phyloP scores from a whole-genome alignment of 2,797 vertebrate species.

The Gymnothorax reevesii region DNA sequence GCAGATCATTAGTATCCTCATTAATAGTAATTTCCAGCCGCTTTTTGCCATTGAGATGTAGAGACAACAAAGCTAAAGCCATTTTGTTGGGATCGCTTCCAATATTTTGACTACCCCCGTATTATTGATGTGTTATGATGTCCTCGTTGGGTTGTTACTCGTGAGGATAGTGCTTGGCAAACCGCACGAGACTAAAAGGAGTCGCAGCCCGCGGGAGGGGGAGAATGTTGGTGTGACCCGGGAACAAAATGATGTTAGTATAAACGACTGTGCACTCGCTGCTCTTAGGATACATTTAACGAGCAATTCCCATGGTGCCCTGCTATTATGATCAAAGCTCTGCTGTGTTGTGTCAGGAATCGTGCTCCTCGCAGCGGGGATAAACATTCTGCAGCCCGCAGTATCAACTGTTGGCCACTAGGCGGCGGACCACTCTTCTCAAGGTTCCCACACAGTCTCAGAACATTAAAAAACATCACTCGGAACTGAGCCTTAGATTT shows the following conservation, averaged over 20 bases:
- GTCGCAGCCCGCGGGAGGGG: not conserved
- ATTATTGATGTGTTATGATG: not conserved
- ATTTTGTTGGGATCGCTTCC: no score
- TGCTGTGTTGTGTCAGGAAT: not conserved
- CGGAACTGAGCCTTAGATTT: constrained; percentile 14
- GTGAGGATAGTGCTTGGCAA: not conserved
- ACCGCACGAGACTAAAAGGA: not conserved
- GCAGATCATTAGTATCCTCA: no score
- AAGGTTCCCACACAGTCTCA: not conserved
- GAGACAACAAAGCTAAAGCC: no score
- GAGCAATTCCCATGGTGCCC: not conserved
- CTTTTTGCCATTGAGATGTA: no score
- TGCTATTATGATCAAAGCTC: not conserved
- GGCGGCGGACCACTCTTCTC: constrained; percentile 57
- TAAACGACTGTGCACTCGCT: not conserved
- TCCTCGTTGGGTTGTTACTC: not conserved
- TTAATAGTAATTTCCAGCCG: no score
- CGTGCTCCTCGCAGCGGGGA: not conserved
- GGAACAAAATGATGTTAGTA: not conserved
- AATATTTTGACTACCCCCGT: not conserved
- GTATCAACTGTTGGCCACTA: constrained; percentile 48
- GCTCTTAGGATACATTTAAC: not conserved
- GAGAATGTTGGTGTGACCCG: not conserved
- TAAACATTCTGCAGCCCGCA: not conserved
- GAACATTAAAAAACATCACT: constrained; percentile 36